Evolutionary conservation across 2,113 vertebrate species (phyloP), one percentile per base, ranked within the genome.

Genomic region (Hemiprocne comata): DNA sequence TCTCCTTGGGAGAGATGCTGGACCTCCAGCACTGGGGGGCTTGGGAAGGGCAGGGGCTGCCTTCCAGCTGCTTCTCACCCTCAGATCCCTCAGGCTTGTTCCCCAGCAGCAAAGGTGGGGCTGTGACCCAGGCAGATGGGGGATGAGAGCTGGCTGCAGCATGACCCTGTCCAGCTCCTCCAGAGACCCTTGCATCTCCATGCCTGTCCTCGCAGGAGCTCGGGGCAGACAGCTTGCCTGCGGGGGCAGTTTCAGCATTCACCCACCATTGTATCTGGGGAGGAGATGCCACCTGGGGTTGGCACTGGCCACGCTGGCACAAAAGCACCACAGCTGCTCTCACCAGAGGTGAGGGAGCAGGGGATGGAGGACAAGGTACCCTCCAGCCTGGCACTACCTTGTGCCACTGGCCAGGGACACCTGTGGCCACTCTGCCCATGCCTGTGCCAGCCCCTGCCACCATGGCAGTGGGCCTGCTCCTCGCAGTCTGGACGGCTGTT

Each of bases 381-480:
- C 34, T 61, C 44, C 9, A 15, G n/a, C 20, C 44, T 2, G 0
- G 24, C 76, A 17, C 26, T 12, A 42, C 36, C 48, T 25, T 51
- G 13, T 0, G 1, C 36, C 0, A 1, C 33, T 4, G 19, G 33
- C 34, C 18, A 2, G 62, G 61, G 67, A 26, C 50, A 78, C 38
- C 44, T 42, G 46, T 50, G 1, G 0, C 57, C 44, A 0, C n/a
- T 21, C 29, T 64, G 44, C 69, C 73, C 1, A 8, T 3, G 15
- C 34, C 70, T 11, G 42, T 4, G 13, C 33, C 55, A 89, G 61
- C 72, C 64, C 21, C 60, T 81, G 55, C 65, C 82, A 46, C 82
- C 58, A 5, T 11, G 65, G 71, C 2, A 21, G 61, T 26, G 16
- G 85, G 91, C 77, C 82, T 96, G 91, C 66, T 82, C 91, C 85